phyloP scores from a whole-genome alignment of 23 tunicate species.

The Ascidia mentula region DNA sequence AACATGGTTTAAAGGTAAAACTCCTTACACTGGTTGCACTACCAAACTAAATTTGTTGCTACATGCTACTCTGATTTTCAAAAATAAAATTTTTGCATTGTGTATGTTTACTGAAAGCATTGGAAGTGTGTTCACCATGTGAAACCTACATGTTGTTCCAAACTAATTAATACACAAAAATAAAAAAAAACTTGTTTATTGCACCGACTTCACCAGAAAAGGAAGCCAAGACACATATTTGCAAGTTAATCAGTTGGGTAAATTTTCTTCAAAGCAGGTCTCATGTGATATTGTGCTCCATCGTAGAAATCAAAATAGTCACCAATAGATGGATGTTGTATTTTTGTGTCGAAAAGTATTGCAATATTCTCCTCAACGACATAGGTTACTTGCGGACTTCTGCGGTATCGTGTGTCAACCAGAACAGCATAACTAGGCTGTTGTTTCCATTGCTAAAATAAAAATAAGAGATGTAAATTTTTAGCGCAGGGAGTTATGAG shows the following conservation, averaged over 20 bases:
- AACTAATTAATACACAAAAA: too few species aligned
- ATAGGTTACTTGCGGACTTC: constrained; percentile 52
- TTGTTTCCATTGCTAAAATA: constrained; percentile 20
- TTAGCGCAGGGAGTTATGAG: neutral
- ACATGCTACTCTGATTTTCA: too few species aligned
- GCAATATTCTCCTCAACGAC: constrained; percentile 79
- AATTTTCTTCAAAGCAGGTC: constrained; percentile 65
- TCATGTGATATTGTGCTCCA: constrained; percentile 81
- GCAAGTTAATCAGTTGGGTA: constrained; percentile 65
- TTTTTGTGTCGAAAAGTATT: constrained; percentile 34
- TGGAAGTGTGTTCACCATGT: too few species aligned
- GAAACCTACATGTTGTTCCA: too few species aligned
- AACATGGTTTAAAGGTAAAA: too few species aligned
- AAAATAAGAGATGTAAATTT: neutral
- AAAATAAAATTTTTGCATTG: too few species aligned
- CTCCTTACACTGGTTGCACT: too few species aligned
- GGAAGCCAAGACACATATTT: neutral
- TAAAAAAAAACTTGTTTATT: too few species aligned
- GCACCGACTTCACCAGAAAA: neutral
- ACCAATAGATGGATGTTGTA: constrained; percentile 39
- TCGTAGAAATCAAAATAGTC: constrained; percentile 88
- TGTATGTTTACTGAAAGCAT: too few species aligned
- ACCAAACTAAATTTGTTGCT: too few species aligned
- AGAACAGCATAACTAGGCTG: constrained; percentile 68
- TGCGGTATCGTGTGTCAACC: constrained; percentile 60